These are phyloP conservation scores for Drosophila rubida DNA, from an alignment of 2,888 invertebrate species.

Conservation along the genomic window DNA sequence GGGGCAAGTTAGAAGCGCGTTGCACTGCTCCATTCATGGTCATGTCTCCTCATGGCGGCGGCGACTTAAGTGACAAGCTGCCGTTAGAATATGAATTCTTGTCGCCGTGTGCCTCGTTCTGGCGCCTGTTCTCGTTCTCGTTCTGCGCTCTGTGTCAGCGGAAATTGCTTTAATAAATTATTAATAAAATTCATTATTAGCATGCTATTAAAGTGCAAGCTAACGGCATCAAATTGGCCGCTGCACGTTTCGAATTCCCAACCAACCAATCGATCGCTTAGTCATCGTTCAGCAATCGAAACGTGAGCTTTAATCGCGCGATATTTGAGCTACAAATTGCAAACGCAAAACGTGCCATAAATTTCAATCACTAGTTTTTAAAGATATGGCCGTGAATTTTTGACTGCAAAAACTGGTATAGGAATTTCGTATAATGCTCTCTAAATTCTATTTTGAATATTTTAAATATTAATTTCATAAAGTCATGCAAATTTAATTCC, in stretches of 20 bases:
- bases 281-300: not conserved
- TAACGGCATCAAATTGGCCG: constrained; percentile 44
- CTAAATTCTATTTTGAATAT: too few relatives aligned
- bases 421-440: too few relatives aligned
- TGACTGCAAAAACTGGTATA: too few relatives aligned
- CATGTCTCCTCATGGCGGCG: constrained; percentile 42
- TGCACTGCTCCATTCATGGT: constrained; percentile 32
- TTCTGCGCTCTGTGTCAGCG: constrained; percentile 48
- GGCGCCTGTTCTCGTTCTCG: constrained; percentile 5
- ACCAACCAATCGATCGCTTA: not conserved
- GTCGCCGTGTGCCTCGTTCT: constrained; percentile 1
- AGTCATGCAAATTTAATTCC: not conserved
- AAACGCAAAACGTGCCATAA: not conserved
- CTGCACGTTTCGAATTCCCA: constrained; percentile 22
- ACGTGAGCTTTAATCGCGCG: not conserved
- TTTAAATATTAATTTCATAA: not conserved
- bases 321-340: not conserved
- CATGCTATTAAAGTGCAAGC: constrained; percentile 42
- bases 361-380: not conserved
- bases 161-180: constrained; percentile 77
- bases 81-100: constrained; percentile 65
- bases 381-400: too few relatives aligned
- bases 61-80: constrained; percentile 59
- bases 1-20: not conserved
- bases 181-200: constrained; percentile 73